phyloP scores from a whole-genome alignment of 2,113 vertebrate species.

The Campylomormyrus tamandua region DNA sequence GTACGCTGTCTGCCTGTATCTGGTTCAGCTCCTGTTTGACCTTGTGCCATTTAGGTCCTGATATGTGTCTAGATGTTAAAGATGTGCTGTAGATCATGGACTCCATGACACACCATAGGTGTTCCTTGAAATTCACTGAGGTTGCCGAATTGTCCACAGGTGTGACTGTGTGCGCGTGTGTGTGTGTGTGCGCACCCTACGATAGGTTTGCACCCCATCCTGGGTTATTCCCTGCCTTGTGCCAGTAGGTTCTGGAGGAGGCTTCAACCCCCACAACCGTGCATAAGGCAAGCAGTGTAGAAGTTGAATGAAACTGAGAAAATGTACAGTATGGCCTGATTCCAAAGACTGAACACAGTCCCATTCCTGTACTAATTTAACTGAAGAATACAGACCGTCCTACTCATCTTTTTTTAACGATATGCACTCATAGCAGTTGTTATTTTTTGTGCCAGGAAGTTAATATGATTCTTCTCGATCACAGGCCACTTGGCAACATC shows the following conservation, averaged over 20 bases:
- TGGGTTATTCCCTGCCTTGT: neutral
- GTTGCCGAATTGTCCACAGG: neutral
- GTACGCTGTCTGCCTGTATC: slow-evolving; percentile 51
- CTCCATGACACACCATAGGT: neutral
- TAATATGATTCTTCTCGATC: neutral
- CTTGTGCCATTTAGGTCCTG: neutral
- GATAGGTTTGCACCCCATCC: neutral
- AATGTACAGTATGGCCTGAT: neutral
- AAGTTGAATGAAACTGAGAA: neutral
- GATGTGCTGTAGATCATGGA: neutral
- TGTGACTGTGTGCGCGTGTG: neutral
- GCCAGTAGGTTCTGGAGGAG: neutral
- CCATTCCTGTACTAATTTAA: neutral
- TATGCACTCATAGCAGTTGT: neutral
- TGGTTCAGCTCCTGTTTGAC: neutral
- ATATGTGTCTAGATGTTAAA: neutral
- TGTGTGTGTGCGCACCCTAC: too few species aligned
- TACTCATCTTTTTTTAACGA: neutral
- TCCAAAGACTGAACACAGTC: neutral
- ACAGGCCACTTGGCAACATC: neutral
- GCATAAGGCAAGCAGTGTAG: neutral
- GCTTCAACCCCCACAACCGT: neutral
- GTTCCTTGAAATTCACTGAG: neutral
- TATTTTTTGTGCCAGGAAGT: neutral
- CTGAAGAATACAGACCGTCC: neutral